Conservation (phyloP, 2,113 vertebrate genomes). For the Onychostoma macrolepis region DNA sequence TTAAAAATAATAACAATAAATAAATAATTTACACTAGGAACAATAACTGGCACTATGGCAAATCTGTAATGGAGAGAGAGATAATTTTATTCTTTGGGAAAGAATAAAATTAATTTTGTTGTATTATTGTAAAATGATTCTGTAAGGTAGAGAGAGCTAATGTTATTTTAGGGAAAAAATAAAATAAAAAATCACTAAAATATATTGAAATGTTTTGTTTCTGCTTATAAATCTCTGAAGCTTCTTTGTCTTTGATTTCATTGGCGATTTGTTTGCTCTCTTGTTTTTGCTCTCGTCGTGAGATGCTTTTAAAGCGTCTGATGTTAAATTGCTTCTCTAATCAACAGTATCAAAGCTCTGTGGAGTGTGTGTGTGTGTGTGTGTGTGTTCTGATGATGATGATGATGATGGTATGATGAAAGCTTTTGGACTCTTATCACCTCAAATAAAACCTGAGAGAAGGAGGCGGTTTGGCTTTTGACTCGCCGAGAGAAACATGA, state of each 20-base stretch:
- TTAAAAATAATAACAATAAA: no score
- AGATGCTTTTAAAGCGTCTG: constrained; percentile 8
- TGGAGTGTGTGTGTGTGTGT: constrained; percentile 4
- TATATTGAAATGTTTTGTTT: neutral
- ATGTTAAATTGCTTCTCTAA: constrained; percentile 34
- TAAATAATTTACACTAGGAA: no score
- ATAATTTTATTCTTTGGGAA: no score
- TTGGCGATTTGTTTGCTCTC: neutral
- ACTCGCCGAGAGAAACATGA: neutral
- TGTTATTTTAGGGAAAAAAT: neutral
- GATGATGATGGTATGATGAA: constrained; percentile 29
- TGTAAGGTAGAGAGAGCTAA: no score
- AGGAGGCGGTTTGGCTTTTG: neutral
- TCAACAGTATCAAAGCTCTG: constrained; percentile 28
- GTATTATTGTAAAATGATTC: no score
- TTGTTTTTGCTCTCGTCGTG: neutral
- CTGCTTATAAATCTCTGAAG: neutral
- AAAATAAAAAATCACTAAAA: no score
- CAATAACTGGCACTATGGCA: no score
- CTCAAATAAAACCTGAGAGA: neutral
- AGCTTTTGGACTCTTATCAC: constrained; percentile 10
- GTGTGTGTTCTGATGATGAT: neutral
- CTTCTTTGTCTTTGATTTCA: neutral
- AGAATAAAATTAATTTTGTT: no score
- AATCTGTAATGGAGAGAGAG: no score